Base-by-base conservation (phyloP, 2,797 vertebrate species). In the Yasuhikotakia modesta region DNA sequence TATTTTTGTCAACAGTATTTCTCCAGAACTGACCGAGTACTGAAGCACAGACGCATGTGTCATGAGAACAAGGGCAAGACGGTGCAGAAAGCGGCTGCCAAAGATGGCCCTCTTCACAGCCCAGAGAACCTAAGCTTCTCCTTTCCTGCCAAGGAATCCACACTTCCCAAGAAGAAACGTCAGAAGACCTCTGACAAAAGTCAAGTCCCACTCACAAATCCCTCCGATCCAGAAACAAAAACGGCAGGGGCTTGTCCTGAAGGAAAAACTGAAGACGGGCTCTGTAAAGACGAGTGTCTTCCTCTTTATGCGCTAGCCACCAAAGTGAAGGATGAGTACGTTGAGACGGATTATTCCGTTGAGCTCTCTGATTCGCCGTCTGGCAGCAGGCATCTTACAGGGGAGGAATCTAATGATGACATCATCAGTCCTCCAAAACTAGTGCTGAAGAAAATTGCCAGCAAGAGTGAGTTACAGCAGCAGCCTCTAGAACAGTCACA, bases 41-140 rank as follows among this genome's bases (percentile, higher is more conserved):
- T 99, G 89, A 99, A 99, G 91, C 98, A 99, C 91, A 97, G 98
- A 88, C 94, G 98, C 81, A 99, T 99, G 98, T 99, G 98, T 94
- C 98, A 99, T 82, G 96, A 99, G 91, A 99, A 97, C 88, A 93
- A 96, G 24, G 97, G 98, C 84, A 94, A 94, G 88, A 98, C 96
- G 87, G 89, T 90, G 14, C 95, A 93, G 86, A 97, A 96, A 92
- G 91, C 93, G 83, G 92, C 92, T 74, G 93, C 91, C 87, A 98
- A 97, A 94, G 92, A 91, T 63, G 94, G 93, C 81, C 91, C 95
- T 85, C 85, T 95, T 85, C 92, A 86, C 79, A 93, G 93, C 0
- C 89, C 94, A 12, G 96, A 97, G 81, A 88, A 93, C 75, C 87
- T 92, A 39, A 90, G 91, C 80, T 94, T 95, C 87, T 87, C 95